Conservation (phyloP, 1,140 invertebrate genomes). For the Formica exsecta region DNA sequence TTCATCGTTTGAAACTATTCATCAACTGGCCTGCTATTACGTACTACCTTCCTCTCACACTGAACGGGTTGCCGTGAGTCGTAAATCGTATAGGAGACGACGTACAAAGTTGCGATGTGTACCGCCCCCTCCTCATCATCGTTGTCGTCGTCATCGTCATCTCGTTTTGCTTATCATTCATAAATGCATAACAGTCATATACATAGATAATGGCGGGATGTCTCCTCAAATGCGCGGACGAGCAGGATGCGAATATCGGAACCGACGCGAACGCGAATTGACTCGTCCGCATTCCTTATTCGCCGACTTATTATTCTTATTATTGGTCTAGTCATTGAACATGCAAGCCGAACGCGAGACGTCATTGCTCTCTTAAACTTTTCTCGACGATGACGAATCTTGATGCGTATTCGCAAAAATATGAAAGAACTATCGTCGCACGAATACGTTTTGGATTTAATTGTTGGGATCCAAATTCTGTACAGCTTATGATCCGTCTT, state of each 20-base stretch:
- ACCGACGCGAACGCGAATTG: constrained; percentile 16
- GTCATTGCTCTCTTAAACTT: background rate
- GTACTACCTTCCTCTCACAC: background rate
- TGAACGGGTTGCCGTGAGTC: background rate
- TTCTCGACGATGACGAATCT: background rate
- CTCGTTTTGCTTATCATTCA: constrained; percentile 43
- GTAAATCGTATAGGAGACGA: constrained; percentile 1
- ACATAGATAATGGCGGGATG: background rate
- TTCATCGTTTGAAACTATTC: constrained; percentile 17
- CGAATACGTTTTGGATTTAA: background rate
- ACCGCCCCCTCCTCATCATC: background rate
- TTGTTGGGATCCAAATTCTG: constrained; percentile 10
- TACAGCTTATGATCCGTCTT: background rate
- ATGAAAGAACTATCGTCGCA: background rate
- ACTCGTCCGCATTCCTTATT: constrained; percentile 28
- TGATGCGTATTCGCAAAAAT: too few species aligned
- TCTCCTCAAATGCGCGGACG: background rate
- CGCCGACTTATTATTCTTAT: background rate
- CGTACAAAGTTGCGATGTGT: background rate
- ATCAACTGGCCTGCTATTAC: background rate
- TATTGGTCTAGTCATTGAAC: background rate
- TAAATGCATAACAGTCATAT: constrained; percentile 46
- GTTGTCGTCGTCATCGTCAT: background rate
- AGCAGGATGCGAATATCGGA: constrained; percentile 12
- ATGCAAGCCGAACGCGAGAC: background rate